Evolutionary conservation across 2,888 invertebrate genomes (phyloP).

Genomic region (Pilophorus perplexus): DNA sequence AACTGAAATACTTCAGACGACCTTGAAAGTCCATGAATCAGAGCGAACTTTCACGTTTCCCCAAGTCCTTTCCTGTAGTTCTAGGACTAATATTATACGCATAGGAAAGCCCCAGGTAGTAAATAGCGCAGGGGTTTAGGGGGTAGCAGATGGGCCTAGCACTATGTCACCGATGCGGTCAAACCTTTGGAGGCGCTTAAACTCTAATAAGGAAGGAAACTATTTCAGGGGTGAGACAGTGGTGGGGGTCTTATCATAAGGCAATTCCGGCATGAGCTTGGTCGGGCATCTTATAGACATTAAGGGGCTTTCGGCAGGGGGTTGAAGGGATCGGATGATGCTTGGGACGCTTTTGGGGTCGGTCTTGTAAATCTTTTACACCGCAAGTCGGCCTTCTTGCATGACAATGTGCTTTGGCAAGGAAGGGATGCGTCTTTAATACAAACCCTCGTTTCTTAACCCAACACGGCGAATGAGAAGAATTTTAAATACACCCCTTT

Average conservation of each 20-base stretch:
- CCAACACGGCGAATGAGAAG: slow-evolving; percentile 19
- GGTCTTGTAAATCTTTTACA: slow-evolving; percentile 34
- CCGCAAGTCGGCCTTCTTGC: slow-evolving; percentile 30
- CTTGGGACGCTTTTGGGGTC: slow-evolving; percentile 3
- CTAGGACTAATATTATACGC: not conserved
- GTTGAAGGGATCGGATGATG: not conserved
- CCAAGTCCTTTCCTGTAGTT: not conserved
- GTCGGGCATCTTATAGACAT: slow-evolving; percentile 33
- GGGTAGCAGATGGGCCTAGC: slow-evolving; percentile 30
- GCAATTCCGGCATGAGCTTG: slow-evolving; percentile 8
- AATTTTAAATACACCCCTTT: slow-evolving; percentile 26
- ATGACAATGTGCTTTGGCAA: slow-evolving; percentile 17
- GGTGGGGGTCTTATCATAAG: slow-evolving; percentile 27
- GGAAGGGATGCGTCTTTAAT: slow-evolving; percentile 25
- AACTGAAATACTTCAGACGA: slow-evolving; percentile 16
- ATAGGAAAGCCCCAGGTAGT: slow-evolving; percentile 16
- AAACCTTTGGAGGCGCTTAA: slow-evolving; percentile 27
- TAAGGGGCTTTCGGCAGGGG: slow-evolving; percentile 10
- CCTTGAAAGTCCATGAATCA: slow-evolving; percentile 37
- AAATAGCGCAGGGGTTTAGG: not conserved
- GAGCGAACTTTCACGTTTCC: slow-evolving; percentile 12
- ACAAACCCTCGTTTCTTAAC: slow-evolving; percentile 25
- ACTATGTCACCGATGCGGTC: slow-evolving; percentile 31
- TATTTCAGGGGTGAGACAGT: slow-evolving; percentile 16
- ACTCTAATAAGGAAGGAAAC: slow-evolving; percentile 37